Percentiles rank a stretch among this genome's conserved stretches.
Evolutionary conservation across 2,113 vertebrate genomes (phyloP).

Genomic region (Leiothrix lutea): DNA sequence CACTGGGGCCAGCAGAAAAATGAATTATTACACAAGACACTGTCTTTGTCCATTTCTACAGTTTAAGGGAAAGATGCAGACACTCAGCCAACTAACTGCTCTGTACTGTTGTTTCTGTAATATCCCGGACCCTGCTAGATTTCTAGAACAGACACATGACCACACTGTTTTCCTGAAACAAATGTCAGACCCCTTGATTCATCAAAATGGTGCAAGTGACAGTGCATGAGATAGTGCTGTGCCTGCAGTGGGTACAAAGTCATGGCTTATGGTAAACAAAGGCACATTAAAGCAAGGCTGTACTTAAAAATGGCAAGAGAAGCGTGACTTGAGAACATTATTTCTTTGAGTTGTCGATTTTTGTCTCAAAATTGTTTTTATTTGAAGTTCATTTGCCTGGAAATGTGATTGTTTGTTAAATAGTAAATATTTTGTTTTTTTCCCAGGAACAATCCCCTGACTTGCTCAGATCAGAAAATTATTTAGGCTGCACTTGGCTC

Average conservation of each 20-base stretch:
- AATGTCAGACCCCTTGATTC: background rate
- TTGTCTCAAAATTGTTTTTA: background rate
- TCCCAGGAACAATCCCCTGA: background rate
- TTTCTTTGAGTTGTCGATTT: background rate
- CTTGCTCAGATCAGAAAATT: background rate
- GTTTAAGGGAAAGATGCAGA: background rate
- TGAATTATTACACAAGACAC: background rate
- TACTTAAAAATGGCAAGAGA: background rate
- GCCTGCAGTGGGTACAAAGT: background rate
- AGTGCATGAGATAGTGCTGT: background rate
- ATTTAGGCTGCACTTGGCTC: background rate
- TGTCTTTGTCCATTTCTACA: background rate
- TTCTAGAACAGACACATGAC: background rate
- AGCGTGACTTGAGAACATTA: background rate
- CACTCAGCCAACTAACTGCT: background rate
- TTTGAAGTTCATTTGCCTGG: background rate
- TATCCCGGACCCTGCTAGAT: background rate
- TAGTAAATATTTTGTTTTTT: background rate
- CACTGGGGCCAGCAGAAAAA: background rate
- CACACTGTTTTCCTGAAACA: background rate
- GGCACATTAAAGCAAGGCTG: background rate
- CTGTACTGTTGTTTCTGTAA: background rate
- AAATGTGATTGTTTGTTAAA: background rate
- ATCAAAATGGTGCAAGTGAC: background rate
- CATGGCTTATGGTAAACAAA: background rate